Percentiles rank a stretch among this genome's conserved stretches.
Conservation (phyloP, 2,797 vertebrate species). For the Anas bahamensis region DNA sequence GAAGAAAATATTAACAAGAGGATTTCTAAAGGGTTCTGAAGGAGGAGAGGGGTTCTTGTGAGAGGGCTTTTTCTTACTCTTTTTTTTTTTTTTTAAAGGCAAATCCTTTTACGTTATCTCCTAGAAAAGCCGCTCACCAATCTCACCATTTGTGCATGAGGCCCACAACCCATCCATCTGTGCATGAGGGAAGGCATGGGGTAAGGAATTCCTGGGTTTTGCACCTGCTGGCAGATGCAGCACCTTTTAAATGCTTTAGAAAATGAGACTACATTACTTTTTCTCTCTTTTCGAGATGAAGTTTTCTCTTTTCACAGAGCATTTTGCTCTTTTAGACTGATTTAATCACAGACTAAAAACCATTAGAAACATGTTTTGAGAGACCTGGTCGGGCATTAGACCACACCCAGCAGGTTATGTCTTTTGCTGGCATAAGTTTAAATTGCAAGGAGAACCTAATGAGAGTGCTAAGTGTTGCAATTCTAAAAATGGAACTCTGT, state of each 20-base stretch:
- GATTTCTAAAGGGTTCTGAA: neutral
- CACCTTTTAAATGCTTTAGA: neutral
- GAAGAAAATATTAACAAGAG: neutral
- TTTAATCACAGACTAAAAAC: neutral
- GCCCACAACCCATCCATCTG: neutral
- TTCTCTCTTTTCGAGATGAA: neutral
- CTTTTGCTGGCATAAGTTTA: constrained; percentile 16
- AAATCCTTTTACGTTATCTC: neutral
- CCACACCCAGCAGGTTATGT: constrained; percentile 29
- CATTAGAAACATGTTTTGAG: neutral
- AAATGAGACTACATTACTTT: neutral
- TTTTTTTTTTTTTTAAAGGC: neutral
- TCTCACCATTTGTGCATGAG: neutral
- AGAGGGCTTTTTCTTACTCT: neutral
- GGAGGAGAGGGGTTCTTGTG: neutral
- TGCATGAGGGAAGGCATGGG: neutral
- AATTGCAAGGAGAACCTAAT: neutral
- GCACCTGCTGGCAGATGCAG: neutral
- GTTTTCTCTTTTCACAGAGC: neutral
- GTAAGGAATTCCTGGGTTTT: neutral
- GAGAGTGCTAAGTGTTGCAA: neutral
- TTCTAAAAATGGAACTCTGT: neutral
- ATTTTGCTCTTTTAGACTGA: neutral
- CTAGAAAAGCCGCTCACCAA: neutral
- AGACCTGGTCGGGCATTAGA: neutral